These are phyloP conservation scores for Drosophila atripex DNA, from an alignment of 2,888 invertebrate genomes.

Conservation along the genomic window DNA sequence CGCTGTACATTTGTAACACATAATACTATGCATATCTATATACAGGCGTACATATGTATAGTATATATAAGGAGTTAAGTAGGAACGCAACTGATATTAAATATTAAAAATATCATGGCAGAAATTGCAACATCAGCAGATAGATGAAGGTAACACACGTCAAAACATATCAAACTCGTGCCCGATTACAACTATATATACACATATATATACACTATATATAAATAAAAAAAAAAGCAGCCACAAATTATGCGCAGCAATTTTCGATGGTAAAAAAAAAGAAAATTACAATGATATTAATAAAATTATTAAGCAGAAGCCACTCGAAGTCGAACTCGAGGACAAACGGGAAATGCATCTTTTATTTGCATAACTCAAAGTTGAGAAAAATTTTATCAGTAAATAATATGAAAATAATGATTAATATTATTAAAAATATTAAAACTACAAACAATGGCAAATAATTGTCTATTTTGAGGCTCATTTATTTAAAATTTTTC, in stretches of 20 bases:
- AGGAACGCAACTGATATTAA: slow-evolving; percentile 70
- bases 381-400: slow-evolving; percentile 59
- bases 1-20: slow-evolving; percentile 45
- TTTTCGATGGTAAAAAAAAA: slow-evolving; percentile 54
- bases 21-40: slow-evolving; percentile 39
- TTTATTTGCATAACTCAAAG: slow-evolving; percentile 58
- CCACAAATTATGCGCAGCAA: slow-evolving; percentile 63
- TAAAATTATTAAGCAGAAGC: slow-evolving; percentile 36
- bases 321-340: slow-evolving; percentile 21
- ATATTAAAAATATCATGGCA: slow-evolving; percentile 70
- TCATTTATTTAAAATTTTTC: slow-evolving; percentile 66
- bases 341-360: slow-evolving; percentile 42
- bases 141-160: slow-evolving; percentile 60
- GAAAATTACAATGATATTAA: slow-evolving; percentile 12
- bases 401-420: slow-evolving; percentile 37
- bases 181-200: slow-evolving; percentile 78
- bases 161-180: slow-evolving; percentile 85
- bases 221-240: slow-evolving; percentile 45
- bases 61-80: slow-evolving; percentile 59
- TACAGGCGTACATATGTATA: slow-evolving; percentile 31
- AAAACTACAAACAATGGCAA: slow-evolving; percentile 57
- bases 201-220: slow-evolving; percentile 49
- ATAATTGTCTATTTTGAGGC: slow-evolving; percentile 73
- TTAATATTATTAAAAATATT: slow-evolving; percentile 50
- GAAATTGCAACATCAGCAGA: slow-evolving; percentile 24